Evolutionary conservation across 2,113 vertebrate species (phyloP).

Genomic region (Paralichthys olivaceus): DNA sequence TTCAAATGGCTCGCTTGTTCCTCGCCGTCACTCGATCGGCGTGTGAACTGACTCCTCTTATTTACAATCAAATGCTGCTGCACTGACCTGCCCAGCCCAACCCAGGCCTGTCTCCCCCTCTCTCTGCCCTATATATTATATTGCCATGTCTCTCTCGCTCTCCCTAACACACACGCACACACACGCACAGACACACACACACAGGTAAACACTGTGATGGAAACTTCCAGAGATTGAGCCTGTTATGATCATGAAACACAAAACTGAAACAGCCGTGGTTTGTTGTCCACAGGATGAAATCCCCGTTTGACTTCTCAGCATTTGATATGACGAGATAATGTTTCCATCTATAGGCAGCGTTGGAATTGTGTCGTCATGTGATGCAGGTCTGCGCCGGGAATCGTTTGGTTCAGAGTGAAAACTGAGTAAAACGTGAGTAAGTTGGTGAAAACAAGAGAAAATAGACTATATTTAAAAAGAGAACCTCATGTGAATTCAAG

Average conservation of each 20-base stretch:
- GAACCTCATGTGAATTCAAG: too few species aligned
- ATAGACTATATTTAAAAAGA: too few species aligned
- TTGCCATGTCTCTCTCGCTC: constrained; percentile 33
- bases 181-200: constrained; percentile 13
- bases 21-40: constrained; percentile 88
- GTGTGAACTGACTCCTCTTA: constrained; percentile 91
- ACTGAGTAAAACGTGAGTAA: too few species aligned
- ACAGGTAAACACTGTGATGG: constrained; percentile 34
- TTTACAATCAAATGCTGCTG: constrained; percentile 86
- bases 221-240: constrained; percentile 60
- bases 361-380: not conserved
- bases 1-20: constrained; percentile 93
- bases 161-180: not conserved
- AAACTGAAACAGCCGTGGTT: not conserved
- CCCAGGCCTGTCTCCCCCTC: constrained; percentile 40
- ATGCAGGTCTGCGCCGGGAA: not conserved
- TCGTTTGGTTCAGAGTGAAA: too few species aligned
- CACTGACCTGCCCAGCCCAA: constrained; percentile 73
- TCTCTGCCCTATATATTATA: constrained; percentile 50
- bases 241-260: constrained; percentile 30
- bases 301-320: not conserved
- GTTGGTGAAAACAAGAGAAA: too few species aligned
- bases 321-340: not conserved
- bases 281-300: not conserved
- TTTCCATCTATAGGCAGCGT: not conserved